Evolutionary conservation across 2,888 invertebrate genomes (phyloP), one percentile per base, ranked within the genome.

Genomic region (Nesidiocoris tenuis): DNA sequence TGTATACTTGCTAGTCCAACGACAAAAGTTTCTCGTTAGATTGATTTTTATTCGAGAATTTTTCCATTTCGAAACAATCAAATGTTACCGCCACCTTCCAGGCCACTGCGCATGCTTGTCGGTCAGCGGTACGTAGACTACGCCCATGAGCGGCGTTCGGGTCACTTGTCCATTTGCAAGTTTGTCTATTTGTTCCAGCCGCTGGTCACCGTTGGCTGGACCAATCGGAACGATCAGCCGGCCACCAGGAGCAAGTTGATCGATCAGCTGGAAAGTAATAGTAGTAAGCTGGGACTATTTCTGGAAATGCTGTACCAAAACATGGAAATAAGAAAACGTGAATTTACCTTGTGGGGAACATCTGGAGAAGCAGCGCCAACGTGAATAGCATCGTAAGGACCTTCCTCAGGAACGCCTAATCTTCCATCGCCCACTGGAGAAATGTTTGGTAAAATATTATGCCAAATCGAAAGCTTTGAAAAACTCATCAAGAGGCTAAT

Each of bases 101-200:
- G 88, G 88, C 88, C 88, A 90, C 82, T 93, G 92, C 76, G 87
- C 86, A 19, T 89, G 87, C 83, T 90, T 90, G 84, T 96, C 96
- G 0, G 98, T 98, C 63, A 99, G 87, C 0, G 98, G 98, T 54
- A 99, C 98, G 83, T 96, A 99, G 80, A 96, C 92, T 12, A 99
- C 99, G 59, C 95, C 94, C 94, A 98, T 96, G 9, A 99, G 86
- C 59, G 89, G 88, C 80, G 90, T 91, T 77, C 90, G 87, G 21
- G 87, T 86, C 2, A 96, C 88, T 39, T 89, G 86, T 5, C 98
- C 98, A 83, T 94, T 91, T 1, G 85, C 83, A 54, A 88, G 87
- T 84, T 98, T 98, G 84, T 99, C 98, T 76, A 98, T 91, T 88
- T 95, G 87, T 65, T 78, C 91, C 80, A 99, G 87, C 82, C 91